Percentiles rank a stretch among this genome's conserved stretches.
Conservation (phyloP, 2,888 invertebrate genomes). For the Drosophila mimetica region DNA sequence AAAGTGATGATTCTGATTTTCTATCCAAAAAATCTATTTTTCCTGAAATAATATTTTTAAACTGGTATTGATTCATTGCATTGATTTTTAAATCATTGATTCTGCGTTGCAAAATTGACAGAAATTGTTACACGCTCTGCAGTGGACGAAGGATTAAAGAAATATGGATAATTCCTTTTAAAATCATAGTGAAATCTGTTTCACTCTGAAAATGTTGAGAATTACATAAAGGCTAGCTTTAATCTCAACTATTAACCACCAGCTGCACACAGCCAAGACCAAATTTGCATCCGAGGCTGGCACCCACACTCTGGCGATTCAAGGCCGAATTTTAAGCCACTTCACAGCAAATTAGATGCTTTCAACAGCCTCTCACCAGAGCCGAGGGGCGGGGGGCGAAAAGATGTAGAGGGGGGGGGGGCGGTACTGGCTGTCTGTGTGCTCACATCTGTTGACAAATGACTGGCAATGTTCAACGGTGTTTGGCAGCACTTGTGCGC, state of each 20-base stretch:
- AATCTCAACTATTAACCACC: not conserved
- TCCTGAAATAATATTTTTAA: too few species aligned
- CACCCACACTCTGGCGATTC: slow-evolving; percentile 26
- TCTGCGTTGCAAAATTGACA: too few species aligned
- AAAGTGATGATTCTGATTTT: too few species aligned
- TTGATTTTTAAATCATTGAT: too few species aligned
- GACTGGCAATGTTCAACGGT: slow-evolving; percentile 77
- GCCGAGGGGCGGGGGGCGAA: slow-evolving; percentile 1
- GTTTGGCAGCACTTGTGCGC: slow-evolving; percentile 79
- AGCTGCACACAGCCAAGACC: slow-evolving; percentile 7
- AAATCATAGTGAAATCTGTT: too few species aligned
- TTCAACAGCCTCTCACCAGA: slow-evolving; percentile 60
- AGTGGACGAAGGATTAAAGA: too few species aligned
- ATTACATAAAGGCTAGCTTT: not conserved
- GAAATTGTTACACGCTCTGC: too few species aligned
- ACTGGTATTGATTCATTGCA: too few species aligned
- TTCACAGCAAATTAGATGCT: slow-evolving; percentile 76
- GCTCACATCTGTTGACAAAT: slow-evolving; percentile 69
- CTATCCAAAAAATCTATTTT: too few species aligned
- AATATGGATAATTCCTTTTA: too few species aligned
- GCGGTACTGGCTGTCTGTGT: slow-evolving; percentile 21
- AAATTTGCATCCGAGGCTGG: slow-evolving; percentile 47
- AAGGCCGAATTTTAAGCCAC: slow-evolving; percentile 65
- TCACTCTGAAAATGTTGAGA: too few species aligned
- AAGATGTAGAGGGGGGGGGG: slow-evolving; percentile 2